Percentiles rank a stretch among this genome's conserved stretches.
Evolutionary conservation across 2,888 invertebrate species (phyloP).

Genomic region (Andrena dorsata): DNA sequence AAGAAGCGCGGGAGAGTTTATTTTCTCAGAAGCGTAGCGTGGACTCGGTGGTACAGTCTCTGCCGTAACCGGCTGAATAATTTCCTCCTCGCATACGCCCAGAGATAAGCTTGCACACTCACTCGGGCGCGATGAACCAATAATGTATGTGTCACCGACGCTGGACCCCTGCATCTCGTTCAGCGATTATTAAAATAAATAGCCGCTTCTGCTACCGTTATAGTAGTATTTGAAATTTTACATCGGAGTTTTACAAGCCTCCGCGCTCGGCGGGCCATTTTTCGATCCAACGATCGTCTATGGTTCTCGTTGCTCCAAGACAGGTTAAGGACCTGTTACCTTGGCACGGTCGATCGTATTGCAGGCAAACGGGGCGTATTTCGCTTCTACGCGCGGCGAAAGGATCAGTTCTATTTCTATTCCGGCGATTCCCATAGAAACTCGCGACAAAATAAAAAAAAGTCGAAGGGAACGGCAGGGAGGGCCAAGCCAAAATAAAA

Average conservation of each 20-base stretch:
- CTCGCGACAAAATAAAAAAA: conserved; percentile 5
- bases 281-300: conserved; percentile 14
- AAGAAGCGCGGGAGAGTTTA: conserved; percentile 74
- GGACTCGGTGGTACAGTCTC: conserved; percentile 62
- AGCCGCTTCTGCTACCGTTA: background rate
- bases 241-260: background rate
- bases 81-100: conserved; percentile 56
- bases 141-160: conserved; percentile 38
- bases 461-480: background rate
- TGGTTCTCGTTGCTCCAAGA: conserved; percentile 34
- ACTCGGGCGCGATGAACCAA: conserved; percentile 41
- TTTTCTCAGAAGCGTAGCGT: conserved; percentile 70
- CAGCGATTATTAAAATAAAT: conserved; percentile 18
- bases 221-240: background rate
- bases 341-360: conserved; percentile 68
- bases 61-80: conserved; percentile 67
- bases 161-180: conserved; percentile 24
- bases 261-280: background rate
- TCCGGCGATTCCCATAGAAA: conserved; percentile 37
- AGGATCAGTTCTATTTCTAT: conserved; percentile 36
- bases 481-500: background rate
- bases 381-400: conserved; percentile 7
- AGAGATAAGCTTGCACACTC: conserved; percentile 37
- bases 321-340: conserved; percentile 76
- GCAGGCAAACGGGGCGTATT: conserved; percentile 28